Evolutionary conservation across 2,113 vertebrate genomes (phyloP), one percentile per base, ranked within the genome.

Genomic region (Platanista minor): DNA sequence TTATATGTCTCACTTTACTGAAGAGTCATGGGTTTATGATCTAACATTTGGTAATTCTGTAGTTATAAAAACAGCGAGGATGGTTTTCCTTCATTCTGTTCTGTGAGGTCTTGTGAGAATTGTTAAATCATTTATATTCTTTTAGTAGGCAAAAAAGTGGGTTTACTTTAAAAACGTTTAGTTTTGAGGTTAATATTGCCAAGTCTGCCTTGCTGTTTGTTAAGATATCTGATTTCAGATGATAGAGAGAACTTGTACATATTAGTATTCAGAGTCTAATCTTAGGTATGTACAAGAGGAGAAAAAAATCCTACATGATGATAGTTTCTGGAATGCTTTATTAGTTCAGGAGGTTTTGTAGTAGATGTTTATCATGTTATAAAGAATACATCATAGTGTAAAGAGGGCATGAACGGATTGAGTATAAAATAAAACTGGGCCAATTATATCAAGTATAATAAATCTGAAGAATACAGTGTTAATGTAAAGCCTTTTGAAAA

Each of bases 211-310:
- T 97, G 93, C 77, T 97, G 59, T 96, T 97, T 97, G 91, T 89
- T 0, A 0, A 92, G 97, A 67, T 57, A 4, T 96, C 97, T 97
- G 93, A 98, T 97, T 98, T 95, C 81, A 97, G 86, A 91, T 97
- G 59, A 39, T 43, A 81, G 90, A 49, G 46, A 49, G 46, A 86
- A 81, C 61, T 96, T 96, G 54, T 98, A 81, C 90, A 27, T 96
- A 97, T 98, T 98, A 97, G 80, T 97, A 97, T 98, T 96, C 94
- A 98, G 78, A 98, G 86, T 94, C 82, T 98, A 93, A 92, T 98
- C 98, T 98, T 94, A 97, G 87, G 88, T 98, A 92, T 81, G 74
- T 98, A 97, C 95, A 97, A 91, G 31, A 59, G 20, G 39, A 64
- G 49, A 59, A 77, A 78, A 97, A 97, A 96, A 93, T 97, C 82